phyloP scores from a whole-genome alignment of 2,797 vertebrate genomes.

The Poeciliopsis infans region DNA sequence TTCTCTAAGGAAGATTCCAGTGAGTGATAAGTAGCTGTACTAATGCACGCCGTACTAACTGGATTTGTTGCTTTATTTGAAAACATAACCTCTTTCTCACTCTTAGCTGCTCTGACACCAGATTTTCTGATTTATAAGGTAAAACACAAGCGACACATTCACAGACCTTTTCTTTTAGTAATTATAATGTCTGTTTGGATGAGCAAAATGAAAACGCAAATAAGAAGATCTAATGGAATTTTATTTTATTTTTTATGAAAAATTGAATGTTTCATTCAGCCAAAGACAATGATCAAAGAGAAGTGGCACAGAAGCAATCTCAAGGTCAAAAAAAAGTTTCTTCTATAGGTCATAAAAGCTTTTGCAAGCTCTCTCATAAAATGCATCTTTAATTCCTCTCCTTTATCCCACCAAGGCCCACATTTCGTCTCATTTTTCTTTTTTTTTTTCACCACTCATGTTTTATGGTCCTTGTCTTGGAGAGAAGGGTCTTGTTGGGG shows the following conservation, averaged over 20 bases:
- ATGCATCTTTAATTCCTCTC: constrained; percentile 76
- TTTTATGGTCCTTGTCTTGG: constrained; percentile 79
- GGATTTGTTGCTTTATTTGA: constrained; percentile 53
- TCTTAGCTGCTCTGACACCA: constrained; percentile 25
- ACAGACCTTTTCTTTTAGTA: constrained; percentile 41
- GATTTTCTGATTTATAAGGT: constrained; percentile 26
- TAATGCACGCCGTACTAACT: constrained; percentile 58
- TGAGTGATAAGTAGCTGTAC: constrained; percentile 50
- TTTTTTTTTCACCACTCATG: constrained; percentile 51
- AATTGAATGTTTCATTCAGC: constrained; percentile 19
- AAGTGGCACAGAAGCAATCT: constrained; percentile 29
- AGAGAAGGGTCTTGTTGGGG: constrained; percentile 74
- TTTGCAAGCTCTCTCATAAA: constrained; percentile 71
- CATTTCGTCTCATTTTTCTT: constrained; percentile 44
- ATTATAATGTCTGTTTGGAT: constrained; percentile 13
- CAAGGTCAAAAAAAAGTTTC: constrained; percentile 69
- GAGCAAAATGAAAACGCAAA: constrained; percentile 13
- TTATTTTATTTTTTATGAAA: constrained; percentile 9
- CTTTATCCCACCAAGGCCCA: constrained; percentile 73
- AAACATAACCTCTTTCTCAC: constrained; percentile 26
- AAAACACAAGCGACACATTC: constrained; percentile 11
- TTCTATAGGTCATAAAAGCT: constrained; percentile 68
- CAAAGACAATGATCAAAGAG: constrained; percentile 15
- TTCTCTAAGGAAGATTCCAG: constrained; percentile 48
- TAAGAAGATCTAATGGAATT: not conserved